Evolutionary conservation across 2,888 invertebrate genomes (phyloP).

Genomic region (Andrena trimmerana): DNA sequence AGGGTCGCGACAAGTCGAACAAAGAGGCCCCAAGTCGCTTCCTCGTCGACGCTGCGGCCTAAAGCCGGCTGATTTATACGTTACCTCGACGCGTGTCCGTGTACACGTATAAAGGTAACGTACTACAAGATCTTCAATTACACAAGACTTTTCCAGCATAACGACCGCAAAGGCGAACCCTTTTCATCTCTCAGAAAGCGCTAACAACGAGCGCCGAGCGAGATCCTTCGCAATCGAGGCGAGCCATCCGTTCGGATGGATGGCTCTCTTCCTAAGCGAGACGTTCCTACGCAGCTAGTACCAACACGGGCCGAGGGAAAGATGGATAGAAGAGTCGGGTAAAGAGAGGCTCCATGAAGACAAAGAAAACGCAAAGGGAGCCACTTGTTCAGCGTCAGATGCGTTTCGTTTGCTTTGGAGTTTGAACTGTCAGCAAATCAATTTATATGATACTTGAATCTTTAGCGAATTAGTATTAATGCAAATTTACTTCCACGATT

Average conservation of each 20-base stretch:
- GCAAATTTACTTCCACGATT: too few relatives aligned
- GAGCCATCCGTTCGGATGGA: constrained; percentile 49
- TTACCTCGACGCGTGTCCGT: constrained; percentile 38
- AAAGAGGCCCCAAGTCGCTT: constrained; percentile 39
- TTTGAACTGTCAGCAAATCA: too few relatives aligned
- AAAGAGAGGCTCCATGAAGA: neutral
- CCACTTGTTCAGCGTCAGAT: neutral
- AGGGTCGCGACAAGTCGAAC: constrained; percentile 40
- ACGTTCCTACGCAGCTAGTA: constrained; percentile 44
- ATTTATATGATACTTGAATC: too few relatives aligned
- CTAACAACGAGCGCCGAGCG: constrained; percentile 58
- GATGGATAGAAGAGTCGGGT: constrained; percentile 6
- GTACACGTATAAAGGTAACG: constrained; percentile 46
- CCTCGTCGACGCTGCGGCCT: constrained; percentile 33
- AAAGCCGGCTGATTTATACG: constrained; percentile 62
- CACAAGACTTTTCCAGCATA: constrained; percentile 61
- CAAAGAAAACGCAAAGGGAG: neutral
- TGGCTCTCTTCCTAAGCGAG: constrained; percentile 49
- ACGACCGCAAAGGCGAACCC: constrained; percentile 55
- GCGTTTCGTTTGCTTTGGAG: neutral
- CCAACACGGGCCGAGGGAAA: constrained; percentile 10
- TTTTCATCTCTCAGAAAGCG: constrained; percentile 56
- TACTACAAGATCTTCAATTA: constrained; percentile 54
- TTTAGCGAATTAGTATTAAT: too few relatives aligned
- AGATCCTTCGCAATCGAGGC: constrained; percentile 57